Base-by-base conservation (phyloP, 2,113 vertebrate species). In the Tenrec ecaudatus region DNA sequence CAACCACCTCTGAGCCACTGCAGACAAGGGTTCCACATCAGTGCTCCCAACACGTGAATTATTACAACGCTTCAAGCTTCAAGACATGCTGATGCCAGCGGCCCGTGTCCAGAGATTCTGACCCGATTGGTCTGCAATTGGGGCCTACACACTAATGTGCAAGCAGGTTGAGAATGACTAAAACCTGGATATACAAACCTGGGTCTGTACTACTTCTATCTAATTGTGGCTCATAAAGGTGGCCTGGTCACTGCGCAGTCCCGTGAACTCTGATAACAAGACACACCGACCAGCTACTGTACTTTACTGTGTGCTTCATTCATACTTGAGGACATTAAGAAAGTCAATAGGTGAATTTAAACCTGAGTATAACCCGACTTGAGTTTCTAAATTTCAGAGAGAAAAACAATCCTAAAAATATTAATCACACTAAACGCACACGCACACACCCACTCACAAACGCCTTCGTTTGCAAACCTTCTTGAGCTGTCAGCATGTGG, bases 401-500 rank as follows among this genome's bases (percentile, higher is more conserved):
- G 53, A 23, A 66, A 86, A 76, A n/a, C 1, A 64, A 69, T 1
- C 20, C 27, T 68, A 90, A 81, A n/a, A 94, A 14, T 31, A 95
- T 31, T 86, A 86, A 91, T n/a, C n/a, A 57, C 86, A 68, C 64
- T 80, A 93, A 91, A 91, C 47, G 11, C 47, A 53, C 47, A 53
- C 47, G 11, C 47, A 53, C 47, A 53, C 47, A 53, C 47, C 6
- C 47, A 53, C 40, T 95, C 69, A 89, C 75, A 94, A 92, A 88
- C 91, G 92, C 79, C 47, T 75, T 78, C 58, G 82, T 90, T 80
- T 96, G 38, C 98, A 95, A 95, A 99, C 99, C 99, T 99, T 99
- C 99, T 98, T 99, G 99, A 40, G 99, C 99, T 0, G 99, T 99
- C 97, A 99, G 94, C 99, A 99, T 99, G 97, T 99, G 99, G 97